Evolutionary conservation across 2,888 invertebrate genomes (phyloP), one percentile per base, ranked within the genome.

Genomic region (Glaucopsyche alexis): DNA sequence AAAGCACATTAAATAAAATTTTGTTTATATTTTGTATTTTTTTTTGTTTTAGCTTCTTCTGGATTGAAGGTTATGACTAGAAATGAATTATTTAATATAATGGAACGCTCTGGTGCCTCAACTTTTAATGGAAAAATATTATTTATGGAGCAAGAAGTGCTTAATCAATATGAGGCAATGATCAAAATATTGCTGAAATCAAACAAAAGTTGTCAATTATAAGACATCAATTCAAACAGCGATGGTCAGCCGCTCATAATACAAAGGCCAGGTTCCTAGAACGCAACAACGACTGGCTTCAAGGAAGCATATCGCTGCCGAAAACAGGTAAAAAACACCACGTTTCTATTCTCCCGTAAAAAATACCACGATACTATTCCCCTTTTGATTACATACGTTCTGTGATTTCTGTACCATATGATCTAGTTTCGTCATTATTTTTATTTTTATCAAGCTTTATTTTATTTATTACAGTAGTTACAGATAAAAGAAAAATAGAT

Each of bases 171-270:
- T n/a, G n/a, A n/a, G n/a, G n/a, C n/a, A n/a, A 29, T 29, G 29
- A 29, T 3, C 29, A 1, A 29, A 29, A 3, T n/a, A 40, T n/a
- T 67, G 47, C 38, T 64, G 38, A 38, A 3, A 6, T n/a, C 5
- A 71, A 50, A 38, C 49, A 71, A 52, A 71, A 38, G n/a, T 52
- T 52, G 16, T 40, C 50, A 7, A 52, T 71, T 38, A 38, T 64
- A 38, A 11, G 38, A 38, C 64, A 64, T 11, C 38, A 38, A 38
- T 64, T 60, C 11, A 64, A 64, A 13, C 64, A 38, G 38, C 11
- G 7, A 38, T 64, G 29, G 38, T 64, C 38, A 64, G 13, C 14
- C 7, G 64, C 38, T 5, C 11, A 7, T 7, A 64, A 64, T 13
- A 64, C 64, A 11, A 64, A 38, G 38, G 14, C 38, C 29, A 64